Percentiles rank a stretch among this genome's conserved stretches.
Evolutionary conservation across 1,140 invertebrate species (phyloP).

Genomic region (Pseudomyrmex concolor): DNA sequence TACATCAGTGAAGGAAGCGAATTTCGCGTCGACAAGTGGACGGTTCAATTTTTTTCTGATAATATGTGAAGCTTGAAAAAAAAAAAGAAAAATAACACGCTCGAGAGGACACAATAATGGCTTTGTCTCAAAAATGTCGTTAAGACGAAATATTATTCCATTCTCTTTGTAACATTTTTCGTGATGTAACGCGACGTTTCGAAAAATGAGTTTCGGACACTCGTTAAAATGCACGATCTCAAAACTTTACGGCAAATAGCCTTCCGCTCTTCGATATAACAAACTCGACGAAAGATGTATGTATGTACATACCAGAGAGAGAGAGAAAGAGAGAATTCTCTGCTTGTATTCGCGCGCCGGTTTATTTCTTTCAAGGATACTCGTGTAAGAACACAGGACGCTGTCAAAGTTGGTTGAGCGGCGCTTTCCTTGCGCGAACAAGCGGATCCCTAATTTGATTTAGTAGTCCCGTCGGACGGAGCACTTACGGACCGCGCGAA

Average conservation of each 20-base stretch:
- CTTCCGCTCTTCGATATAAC: neutral
- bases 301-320: too few species aligned
- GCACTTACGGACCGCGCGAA: constrained; percentile 54
- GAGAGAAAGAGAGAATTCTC: neutral
- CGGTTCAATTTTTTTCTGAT: neutral
- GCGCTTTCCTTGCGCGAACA: constrained; percentile 3
- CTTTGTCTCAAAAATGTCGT: constrained; percentile 1
- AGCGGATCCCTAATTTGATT: constrained; percentile 63
- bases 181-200: neutral
- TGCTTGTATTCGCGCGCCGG: neutral
- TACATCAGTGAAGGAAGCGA: neutral
- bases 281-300: neutral
- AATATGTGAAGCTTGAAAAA: neutral
- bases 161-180: neutral
- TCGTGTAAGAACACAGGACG: neutral
- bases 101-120: too few species aligned
- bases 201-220: neutral
- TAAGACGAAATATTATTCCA: constrained; percentile 11
- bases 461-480: constrained; percentile 18
- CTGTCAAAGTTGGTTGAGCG: constrained; percentile 11
- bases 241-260: neutral
- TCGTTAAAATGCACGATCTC: neutral
- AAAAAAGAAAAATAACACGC: neutral
- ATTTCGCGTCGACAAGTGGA: neutral
- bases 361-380: neutral